phyloP scores from a whole-genome alignment of 2,113 vertebrate species.

The Haemorhous mexicanus region DNA sequence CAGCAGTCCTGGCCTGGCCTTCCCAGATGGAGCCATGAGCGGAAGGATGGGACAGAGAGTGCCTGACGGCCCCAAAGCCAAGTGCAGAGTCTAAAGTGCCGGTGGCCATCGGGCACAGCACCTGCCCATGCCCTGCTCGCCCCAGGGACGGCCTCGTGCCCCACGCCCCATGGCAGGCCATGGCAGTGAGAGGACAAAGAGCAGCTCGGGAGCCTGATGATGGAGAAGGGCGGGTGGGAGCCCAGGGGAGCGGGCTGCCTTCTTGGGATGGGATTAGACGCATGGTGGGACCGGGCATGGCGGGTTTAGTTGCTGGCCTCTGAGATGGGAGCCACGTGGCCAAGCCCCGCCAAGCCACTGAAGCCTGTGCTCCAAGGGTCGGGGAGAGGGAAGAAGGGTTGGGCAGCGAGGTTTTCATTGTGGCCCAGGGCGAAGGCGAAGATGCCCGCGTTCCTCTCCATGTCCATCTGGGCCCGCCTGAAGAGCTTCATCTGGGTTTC shows the following conservation, averaged over 20 bases:
- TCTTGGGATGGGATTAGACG: background rate
- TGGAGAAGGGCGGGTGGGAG: background rate
- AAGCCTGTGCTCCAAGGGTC: slow-evolving; percentile 89
- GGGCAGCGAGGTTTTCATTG: slow-evolving; percentile 81
- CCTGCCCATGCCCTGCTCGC: background rate
- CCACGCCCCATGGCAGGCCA: background rate
- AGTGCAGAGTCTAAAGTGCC: slow-evolving; percentile 14
- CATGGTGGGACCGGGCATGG: background rate
- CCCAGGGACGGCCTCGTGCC: background rate
- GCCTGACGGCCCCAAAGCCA: background rate
- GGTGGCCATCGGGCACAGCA: background rate
- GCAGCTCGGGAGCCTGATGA: background rate
- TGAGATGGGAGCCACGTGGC: slow-evolving; percentile 82
- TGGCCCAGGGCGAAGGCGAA: slow-evolving; percentile 88
- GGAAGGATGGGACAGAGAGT: background rate
- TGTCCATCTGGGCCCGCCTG: slow-evolving; percentile 80
- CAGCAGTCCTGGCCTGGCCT: background rate
- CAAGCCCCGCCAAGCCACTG: slow-evolving; percentile 73
- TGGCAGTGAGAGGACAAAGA: accelerated
- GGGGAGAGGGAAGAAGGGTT: slow-evolving; percentile 84
- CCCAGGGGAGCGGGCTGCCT: background rate
- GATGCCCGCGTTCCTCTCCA: slow-evolving; percentile 86
- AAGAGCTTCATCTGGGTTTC: slow-evolving; percentile 81
- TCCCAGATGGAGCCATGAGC: accelerated
- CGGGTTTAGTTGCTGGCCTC: slow-evolving; percentile 83